phyloP scores from a whole-genome alignment of 2,113 vertebrate species.

The Nibea coibor region DNA sequence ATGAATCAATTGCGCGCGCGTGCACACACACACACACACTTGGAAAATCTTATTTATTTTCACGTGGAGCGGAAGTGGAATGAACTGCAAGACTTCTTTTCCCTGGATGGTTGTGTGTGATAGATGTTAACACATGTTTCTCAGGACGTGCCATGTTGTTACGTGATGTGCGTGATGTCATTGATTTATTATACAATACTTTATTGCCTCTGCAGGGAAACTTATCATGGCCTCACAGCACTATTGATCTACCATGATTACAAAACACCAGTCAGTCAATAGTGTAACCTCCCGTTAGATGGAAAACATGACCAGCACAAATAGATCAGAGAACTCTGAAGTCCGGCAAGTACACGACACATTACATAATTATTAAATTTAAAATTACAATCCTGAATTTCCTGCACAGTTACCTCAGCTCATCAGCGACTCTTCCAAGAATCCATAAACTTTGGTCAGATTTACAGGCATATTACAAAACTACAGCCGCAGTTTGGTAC shows the following conservation, averaged over 20 bases:
- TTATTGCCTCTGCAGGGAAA: slow-evolving; percentile 13
- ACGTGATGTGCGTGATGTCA: slow-evolving; percentile 11
- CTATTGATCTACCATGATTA: slow-evolving; percentile 30
- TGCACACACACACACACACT: no score
- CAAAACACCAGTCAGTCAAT: slow-evolving; percentile 27
- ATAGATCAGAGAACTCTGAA: background rate
- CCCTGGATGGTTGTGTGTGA: background rate
- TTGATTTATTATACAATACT: slow-evolving; percentile 8
- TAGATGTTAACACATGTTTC: background rate
- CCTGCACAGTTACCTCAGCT: background rate
- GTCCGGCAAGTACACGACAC: no score
- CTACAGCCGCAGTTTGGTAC: slow-evolving; percentile 16
- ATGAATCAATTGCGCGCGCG: no score
- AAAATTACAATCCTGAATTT: background rate
- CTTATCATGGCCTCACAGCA: background rate
- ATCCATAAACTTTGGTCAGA: background rate
- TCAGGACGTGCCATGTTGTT: background rate
- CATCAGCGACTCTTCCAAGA: background rate
- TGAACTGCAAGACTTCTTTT: background rate
- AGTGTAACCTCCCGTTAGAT: slow-evolving; percentile 8
- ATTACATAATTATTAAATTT: background rate
- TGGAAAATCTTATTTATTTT: no score
- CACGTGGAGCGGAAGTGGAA: background rate
- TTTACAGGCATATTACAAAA: background rate
- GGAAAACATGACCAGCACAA: slow-evolving; percentile 2